A percentile compares a stretch with the other conserved stretches of the same genome.
Conservation (phyloP, 1,140 invertebrate species). For the Capitella teleta region DNA sequence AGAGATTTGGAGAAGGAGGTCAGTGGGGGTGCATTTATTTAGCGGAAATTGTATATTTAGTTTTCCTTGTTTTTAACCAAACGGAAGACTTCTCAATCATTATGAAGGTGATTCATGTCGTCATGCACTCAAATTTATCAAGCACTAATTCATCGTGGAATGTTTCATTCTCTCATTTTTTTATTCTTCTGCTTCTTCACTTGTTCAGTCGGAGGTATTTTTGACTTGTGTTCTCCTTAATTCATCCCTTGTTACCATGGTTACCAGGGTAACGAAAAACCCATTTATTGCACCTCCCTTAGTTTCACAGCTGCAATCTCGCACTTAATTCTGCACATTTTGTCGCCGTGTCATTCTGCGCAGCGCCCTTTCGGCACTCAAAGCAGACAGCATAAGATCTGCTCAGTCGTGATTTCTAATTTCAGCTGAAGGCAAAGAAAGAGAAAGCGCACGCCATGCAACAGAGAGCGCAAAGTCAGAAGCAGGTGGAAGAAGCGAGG, state of each 20-base stretch:
- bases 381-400: too few species aligned
- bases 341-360: too few species aligned
- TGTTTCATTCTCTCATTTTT: background rate
- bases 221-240: background rate
- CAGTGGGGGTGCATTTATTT: background rate
- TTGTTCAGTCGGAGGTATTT: background rate
- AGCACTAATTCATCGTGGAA: background rate
- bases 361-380: too few species aligned
- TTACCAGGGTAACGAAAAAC: too few species aligned
- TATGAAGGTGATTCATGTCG: background rate
- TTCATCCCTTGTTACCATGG: background rate
- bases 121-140: background rate
- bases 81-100: background rate
- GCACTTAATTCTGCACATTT: too few species aligned
- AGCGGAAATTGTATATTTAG: background rate
- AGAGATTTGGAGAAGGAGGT: conserved; percentile 37
- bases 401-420: too few species aligned
- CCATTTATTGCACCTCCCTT: too few species aligned
- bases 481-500: conserved; percentile 35
- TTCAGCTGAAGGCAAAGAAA: conserved; percentile 35
- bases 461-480: conserved; percentile 31
- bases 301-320: too few species aligned
- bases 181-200: background rate
- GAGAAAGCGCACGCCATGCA: conserved; percentile 31
- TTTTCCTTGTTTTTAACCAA: conserved; percentile 5